phyloP scores from a whole-genome alignment of 2,797 vertebrate species.

The Chrosomus eos region DNA sequence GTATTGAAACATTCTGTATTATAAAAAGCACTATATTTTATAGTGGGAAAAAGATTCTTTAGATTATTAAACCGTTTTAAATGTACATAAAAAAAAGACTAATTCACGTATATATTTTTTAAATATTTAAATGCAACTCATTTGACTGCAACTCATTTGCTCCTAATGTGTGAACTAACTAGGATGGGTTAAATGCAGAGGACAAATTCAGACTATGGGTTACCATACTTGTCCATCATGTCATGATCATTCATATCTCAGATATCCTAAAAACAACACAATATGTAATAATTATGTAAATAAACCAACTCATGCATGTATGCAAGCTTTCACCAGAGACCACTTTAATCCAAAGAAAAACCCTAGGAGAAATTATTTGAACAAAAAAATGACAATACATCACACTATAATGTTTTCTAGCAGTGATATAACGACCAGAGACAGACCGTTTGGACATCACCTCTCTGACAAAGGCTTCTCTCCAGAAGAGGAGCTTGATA shows the following conservation, averaged over 20 bases:
- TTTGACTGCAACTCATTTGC: too few species aligned
- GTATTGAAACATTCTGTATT: not conserved
- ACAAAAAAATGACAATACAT: not conserved
- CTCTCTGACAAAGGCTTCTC: slow-evolving; percentile 5
- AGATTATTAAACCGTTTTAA: too few species aligned
- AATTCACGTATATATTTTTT: too few species aligned
- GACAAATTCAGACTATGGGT: too few species aligned
- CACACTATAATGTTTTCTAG: not conserved
- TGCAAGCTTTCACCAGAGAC: not conserved
- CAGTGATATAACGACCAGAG: not conserved
- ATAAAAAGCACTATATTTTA: not conserved
- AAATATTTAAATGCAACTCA: too few species aligned
- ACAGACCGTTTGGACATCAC: slow-evolving; percentile 11
- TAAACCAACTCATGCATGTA: not conserved
- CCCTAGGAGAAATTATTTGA: not conserved
- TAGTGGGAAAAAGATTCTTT: too few species aligned
- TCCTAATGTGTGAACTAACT: too few species aligned
- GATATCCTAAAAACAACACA: not conserved
- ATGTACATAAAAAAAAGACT: too few species aligned
- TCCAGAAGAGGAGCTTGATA: slow-evolving; percentile 10
- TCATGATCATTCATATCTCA: not conserved
- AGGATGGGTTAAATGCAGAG: too few species aligned
- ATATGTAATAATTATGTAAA: not conserved
- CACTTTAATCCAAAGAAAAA: not conserved
- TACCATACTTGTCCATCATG: too few species aligned